phyloP scores from a whole-genome alignment of 2,113 vertebrate species.

The Halcyon malimbica region DNA sequence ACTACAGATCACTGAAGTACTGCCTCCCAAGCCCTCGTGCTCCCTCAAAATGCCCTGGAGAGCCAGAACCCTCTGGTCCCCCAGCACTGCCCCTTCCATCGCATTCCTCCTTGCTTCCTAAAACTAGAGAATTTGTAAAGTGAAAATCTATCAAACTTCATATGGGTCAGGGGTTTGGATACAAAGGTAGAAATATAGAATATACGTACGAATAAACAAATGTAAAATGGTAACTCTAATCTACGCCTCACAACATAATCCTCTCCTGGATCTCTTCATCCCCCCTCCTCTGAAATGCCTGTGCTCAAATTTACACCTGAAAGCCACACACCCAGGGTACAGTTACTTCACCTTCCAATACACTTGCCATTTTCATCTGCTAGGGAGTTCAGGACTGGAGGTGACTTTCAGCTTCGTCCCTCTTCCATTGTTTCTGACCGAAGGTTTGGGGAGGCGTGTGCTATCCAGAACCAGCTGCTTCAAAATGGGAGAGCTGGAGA shows the following conservation, averaged over 20 bases:
- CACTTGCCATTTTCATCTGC: not conserved
- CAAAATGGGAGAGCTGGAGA: not conserved
- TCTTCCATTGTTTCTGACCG: not conserved
- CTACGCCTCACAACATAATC: not conserved
- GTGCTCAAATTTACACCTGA: not conserved
- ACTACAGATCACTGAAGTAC: not conserved
- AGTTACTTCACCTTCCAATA: not conserved
- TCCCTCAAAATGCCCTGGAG: not conserved
- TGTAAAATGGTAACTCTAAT: not conserved
- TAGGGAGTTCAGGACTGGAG: not conserved
- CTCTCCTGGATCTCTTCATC: not conserved
- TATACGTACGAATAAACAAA: fast-evolving
- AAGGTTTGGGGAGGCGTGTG: not conserved
- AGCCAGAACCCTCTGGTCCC: not conserved
- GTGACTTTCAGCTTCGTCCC: not conserved
- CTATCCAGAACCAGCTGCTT: not conserved
- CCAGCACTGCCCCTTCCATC: not conserved
- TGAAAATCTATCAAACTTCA: not conserved
- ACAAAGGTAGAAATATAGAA: not conserved
- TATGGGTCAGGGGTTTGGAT: not conserved
- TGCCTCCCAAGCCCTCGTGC: not conserved
- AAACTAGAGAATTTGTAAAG: not conserved
- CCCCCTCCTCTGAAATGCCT: not conserved
- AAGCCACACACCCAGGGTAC: not conserved
- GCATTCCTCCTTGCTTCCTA: not conserved